Conservation (phyloP, 1,140 invertebrate genomes). For the Caligus rogercresseyi region DNA sequence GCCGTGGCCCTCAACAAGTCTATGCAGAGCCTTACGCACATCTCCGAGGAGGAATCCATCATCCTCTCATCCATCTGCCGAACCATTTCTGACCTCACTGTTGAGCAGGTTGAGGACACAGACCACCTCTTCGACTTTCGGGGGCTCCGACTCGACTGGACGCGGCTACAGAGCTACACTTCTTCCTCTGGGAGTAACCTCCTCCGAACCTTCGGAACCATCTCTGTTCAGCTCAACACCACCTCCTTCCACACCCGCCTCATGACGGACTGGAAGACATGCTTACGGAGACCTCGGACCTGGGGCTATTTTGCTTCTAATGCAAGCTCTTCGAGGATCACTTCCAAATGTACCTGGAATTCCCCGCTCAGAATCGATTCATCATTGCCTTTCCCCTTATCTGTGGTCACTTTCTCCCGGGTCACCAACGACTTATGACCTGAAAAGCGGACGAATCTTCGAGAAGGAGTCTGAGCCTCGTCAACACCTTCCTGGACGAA, state of each 20-base stretch:
- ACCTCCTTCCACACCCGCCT: slow-evolving; percentile 93
- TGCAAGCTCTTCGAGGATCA: slow-evolving; percentile 92
- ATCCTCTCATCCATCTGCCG: slow-evolving; percentile 83
- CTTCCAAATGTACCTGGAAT: slow-evolving; percentile 95
- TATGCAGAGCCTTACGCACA: no score
- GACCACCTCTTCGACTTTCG: no score
- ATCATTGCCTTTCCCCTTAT: slow-evolving; percentile 94
- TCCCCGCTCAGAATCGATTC: slow-evolving; percentile 90
- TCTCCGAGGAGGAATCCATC: slow-evolving; percentile 85
- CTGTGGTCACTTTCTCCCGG: slow-evolving; percentile 90
- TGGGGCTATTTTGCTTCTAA: slow-evolving; percentile 93
- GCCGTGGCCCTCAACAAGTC: slow-evolving; percentile 76
- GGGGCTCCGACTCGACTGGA: no score
- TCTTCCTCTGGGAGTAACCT: no score
- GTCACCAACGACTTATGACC: slow-evolving; percentile 95
- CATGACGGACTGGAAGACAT: slow-evolving; percentile 94
- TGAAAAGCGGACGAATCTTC: slow-evolving; percentile 76
- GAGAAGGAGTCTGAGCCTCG: slow-evolving; percentile 87
- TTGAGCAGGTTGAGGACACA: no score
- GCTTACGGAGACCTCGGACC: slow-evolving; percentile 83
- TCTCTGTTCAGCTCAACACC: slow-evolving; percentile 82
- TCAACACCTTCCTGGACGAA: slow-evolving; percentile 93
- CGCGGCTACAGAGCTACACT: no score
- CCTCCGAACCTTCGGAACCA: no score
- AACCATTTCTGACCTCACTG: no score